Conservation (phyloP, 2,113 vertebrate genomes). For the Tragulus kanchil region DNA sequence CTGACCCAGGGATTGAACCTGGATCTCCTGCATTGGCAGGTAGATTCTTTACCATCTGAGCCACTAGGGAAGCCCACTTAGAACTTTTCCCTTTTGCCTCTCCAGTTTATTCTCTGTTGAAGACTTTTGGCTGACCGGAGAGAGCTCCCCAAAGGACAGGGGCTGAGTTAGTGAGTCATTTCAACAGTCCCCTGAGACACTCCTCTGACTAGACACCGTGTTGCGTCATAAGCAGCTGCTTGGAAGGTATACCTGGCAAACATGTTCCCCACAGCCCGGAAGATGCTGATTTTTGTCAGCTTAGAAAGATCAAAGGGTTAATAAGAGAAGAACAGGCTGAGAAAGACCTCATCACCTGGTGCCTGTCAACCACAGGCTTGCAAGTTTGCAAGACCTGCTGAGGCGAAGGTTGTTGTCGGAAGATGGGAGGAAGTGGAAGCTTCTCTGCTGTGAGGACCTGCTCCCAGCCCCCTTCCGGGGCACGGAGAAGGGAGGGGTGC, state of each 20-base stretch:
- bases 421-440: background rate
- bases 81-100: background rate
- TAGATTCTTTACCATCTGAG: too few relatives aligned
- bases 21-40: too few relatives aligned
- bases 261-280: background rate
- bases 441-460: background rate
- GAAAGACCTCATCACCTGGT: slow-evolving; percentile 23
- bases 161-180: background rate
- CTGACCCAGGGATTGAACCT: too few relatives aligned
- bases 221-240: slow-evolving; percentile 3
- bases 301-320: slow-evolving; percentile 46
- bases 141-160: background rate
- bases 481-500: background rate
- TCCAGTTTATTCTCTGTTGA: background rate
- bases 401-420: background rate
- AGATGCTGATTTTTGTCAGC: slow-evolving; percentile 49
- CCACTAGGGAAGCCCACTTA: background rate
- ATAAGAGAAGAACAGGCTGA: slow-evolving; percentile 23
- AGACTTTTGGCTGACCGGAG: background rate
- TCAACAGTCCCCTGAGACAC: background rate
- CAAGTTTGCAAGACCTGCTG: background rate
- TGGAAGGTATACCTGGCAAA: slow-evolving; percentile 26
- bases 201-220: background rate
- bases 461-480: background rate
- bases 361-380: background rate